Evolutionary conservation across 37 sponge, comb jelly and placozoan species (phyloP).

Genomic region (Beroe ovata): DNA sequence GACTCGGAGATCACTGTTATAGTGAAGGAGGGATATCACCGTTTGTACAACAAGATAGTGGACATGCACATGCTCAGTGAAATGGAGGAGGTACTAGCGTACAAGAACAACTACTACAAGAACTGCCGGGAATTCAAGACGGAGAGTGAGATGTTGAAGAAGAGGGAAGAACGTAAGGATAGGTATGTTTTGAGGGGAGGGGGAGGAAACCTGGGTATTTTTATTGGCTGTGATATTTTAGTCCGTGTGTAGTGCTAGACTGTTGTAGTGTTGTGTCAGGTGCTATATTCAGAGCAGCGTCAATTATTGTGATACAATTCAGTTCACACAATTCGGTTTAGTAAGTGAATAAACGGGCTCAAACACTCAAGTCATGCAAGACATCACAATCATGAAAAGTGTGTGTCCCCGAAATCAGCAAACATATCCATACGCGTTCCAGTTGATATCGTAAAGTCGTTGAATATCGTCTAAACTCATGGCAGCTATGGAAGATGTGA

Average conservation of each 20-base stretch:
- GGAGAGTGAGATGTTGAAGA: slow-evolving; percentile 63
- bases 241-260: too few species aligned
- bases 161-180: slow-evolving; percentile 9
- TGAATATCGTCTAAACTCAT: neutral
- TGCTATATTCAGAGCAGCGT: too few species aligned
- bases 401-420: neutral
- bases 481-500: neutral
- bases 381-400: neutral
- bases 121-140: slow-evolving; percentile 62
- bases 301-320: too few species aligned
- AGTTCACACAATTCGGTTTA: too few species aligned
- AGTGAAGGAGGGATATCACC: slow-evolving; percentile 93
- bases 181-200: too few species aligned
- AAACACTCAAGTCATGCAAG: neutral
- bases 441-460: neutral
- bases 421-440: neutral
- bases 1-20: slow-evolving; percentile 92
- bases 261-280: too few species aligned
- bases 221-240: too few species aligned
- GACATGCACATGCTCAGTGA: slow-evolving; percentile 91
- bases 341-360: too few species aligned
- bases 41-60: slow-evolving; percentile 93
- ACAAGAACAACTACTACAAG: slow-evolving; percentile 67
- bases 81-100: slow-evolving; percentile 89
- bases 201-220: too few species aligned